Conservation (phyloP, 2,113 vertebrate genomes). For the Ramphastos sulfuratus region DNA sequence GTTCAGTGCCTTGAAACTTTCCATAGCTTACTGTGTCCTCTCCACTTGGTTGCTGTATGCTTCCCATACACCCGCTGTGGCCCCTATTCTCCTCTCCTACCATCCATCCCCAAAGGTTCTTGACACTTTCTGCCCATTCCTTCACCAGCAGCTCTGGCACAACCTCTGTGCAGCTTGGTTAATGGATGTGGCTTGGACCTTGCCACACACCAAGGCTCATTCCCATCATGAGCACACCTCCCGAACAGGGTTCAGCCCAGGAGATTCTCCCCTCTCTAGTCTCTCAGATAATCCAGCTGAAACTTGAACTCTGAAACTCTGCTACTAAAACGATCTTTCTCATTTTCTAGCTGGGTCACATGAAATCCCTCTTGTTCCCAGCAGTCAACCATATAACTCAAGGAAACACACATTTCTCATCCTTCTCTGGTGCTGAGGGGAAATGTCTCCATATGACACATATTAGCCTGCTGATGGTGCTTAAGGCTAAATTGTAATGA, state of each 20-base stretch:
- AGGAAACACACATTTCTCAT: not conserved
- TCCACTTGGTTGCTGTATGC: not conserved
- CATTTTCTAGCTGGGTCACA: not conserved
- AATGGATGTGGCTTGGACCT: accelerated
- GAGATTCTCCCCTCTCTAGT: not conserved
- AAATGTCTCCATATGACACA: not conserved
- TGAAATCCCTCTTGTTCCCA: not conserved
- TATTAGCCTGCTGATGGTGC: not conserved
- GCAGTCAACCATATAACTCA: not conserved
- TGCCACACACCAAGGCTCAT: not conserved
- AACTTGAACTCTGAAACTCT: not conserved
- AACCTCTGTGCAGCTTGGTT: not conserved
- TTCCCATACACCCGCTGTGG: not conserved
- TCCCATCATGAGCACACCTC: not conserved
- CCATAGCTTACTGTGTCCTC: not conserved
- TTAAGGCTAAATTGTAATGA: not conserved
- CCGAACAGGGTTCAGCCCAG: not conserved
- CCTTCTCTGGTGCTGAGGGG: not conserved
- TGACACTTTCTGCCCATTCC: not conserved
- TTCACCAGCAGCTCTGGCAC: not conserved
- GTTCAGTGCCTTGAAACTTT: not conserved
- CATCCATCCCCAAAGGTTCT: not conserved
- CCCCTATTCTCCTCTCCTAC: not conserved
- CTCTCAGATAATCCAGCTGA: not conserved
- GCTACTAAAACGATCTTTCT: not conserved